A percentile compares a stretch with the other conserved stretches of the same genome.
These are phyloP conservation scores for Isoperla grammatica DNA, from an alignment of 2,888 invertebrate species.

Conservation along the genomic window DNA sequence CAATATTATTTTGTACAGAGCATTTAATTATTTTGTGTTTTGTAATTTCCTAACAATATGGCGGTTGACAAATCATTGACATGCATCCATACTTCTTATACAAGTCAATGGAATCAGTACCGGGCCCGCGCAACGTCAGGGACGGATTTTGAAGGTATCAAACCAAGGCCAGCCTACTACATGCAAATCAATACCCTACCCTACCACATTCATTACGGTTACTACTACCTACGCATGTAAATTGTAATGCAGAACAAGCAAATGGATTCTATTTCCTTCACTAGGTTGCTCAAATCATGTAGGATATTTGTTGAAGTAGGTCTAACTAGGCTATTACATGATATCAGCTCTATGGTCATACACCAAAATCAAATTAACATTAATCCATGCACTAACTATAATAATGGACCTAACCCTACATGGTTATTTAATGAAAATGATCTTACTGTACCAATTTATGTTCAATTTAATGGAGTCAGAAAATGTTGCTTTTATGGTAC, in stretches of 20 bases:
- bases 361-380: conserved; percentile 33
- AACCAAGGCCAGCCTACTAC: neutral
- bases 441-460: conserved; percentile 45
- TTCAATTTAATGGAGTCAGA: conserved; percentile 47
- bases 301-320: neutral
- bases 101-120: no score
- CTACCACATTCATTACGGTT: conserved; percentile 1
- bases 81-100: no score
- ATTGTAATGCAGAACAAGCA: conserved; percentile 15
- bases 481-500: conserved; percentile 47
- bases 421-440: conserved; percentile 23
- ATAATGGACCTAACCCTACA: neutral
- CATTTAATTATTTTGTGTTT: no score
- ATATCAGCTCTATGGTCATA: neutral
- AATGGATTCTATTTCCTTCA: neutral
- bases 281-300: no score
- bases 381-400: conserved; percentile 24
- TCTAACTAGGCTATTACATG: neutral
- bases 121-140: no score
- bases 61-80: no score
- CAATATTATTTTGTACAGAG: no score
- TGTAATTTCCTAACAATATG: no score
- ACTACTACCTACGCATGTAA: neutral
- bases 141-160: no score
- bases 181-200: conserved; percentile 22